Evolutionary conservation across 2,888 invertebrate species (phyloP), one percentile per base, ranked within the genome.

Genomic region (Idaea dimidiata): DNA sequence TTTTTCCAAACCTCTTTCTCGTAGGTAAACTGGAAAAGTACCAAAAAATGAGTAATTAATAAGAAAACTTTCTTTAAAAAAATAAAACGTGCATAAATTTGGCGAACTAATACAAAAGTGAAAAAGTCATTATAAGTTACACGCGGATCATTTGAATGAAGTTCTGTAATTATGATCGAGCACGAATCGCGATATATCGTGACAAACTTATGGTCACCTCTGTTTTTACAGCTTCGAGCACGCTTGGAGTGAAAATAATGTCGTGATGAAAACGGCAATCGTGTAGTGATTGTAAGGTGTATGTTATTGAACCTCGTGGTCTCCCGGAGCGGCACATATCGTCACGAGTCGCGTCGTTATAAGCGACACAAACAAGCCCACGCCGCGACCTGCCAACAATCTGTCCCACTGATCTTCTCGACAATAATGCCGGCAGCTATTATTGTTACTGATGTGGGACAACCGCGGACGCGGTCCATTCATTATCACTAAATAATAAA

Each of bases 341-440:
- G 8, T 3, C 43, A 10, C 14, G 6, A 8, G 8, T 43, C 14
- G 32, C 14, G 43, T 43, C 43, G 5, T 43, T 43, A 43, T 5
- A 24, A 24, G 24, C 24, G 24, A 24, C 24, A 24, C 43, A 43
- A 43, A 43, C 43, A 43, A 43, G 10, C 8, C 56, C 18, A 75
- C 77, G 76, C 54, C 43, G 73, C 81, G 88, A 82, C 88, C 87
- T 90, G 91, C 91, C 91, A 90, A 90, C 78, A 79, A 88, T 88
- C 80, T 82, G 86, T 70, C 86, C 87, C 81, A 89, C 79, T 90
- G 87, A 86, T 87, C 89, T 89, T 86, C 83, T 72, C 16, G 43
- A 43, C 10, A 43, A 43, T 43, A 8, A 14, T 43, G 14, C 43
- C 6, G 43, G 43, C 43, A 43, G 43, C 43, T 43, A 43, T 43